Evolutionary conservation across 2,113 vertebrate genomes (phyloP).

Genomic region (Epinephelus moara): DNA sequence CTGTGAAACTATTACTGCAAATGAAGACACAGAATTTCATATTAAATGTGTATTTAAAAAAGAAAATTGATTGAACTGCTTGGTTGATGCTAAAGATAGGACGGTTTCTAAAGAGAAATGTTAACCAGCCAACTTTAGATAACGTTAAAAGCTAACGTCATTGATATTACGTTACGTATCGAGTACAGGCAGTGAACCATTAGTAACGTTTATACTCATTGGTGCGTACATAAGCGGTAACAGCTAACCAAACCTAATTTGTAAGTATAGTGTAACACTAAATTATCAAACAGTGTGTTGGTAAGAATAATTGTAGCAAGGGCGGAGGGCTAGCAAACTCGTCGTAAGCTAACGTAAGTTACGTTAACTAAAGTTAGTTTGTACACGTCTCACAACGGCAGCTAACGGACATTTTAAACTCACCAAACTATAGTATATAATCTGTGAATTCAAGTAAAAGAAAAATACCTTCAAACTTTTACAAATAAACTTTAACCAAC

Average conservation of each 20-base stretch:
- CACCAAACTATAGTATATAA: background rate
- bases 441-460: background rate
- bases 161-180: background rate
- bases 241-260: background rate
- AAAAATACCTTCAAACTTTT: constrained; percentile 41
- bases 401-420: background rate
- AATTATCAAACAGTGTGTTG: background rate
- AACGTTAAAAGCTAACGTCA: background rate
- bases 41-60: background rate
- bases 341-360: background rate
- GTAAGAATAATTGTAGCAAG: background rate
- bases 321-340: background rate
- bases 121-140: background rate
- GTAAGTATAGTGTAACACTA: background rate
- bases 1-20: constrained; percentile 19
- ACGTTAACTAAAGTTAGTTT: background rate
- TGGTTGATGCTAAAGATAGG: too few species aligned
- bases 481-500: background rate
- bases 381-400: background rate
- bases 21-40: background rate
- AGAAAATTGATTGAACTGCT: background rate
- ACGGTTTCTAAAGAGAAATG: background rate
- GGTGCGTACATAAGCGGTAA: background rate
- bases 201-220: background rate
- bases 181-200: background rate